Evolutionary conservation across 2,888 invertebrate genomes (phyloP).

Genomic region (Drosophila anomalata): DNA sequence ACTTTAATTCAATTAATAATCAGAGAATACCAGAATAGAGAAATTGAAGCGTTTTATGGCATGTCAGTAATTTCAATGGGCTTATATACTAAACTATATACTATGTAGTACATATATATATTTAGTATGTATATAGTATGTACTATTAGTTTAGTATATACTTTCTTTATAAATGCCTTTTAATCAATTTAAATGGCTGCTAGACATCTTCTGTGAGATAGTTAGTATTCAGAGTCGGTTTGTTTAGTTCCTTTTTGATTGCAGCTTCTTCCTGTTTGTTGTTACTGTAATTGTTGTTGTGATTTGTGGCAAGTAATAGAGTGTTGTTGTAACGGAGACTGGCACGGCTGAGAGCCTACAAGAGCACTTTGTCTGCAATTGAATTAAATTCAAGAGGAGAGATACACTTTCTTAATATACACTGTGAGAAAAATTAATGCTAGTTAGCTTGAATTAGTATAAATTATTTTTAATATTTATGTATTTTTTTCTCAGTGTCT

Average conservation of each 20-base stretch:
- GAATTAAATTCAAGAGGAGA: slow-evolving; percentile 69
- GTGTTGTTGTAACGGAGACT: slow-evolving; percentile 51
- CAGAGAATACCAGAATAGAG: slow-evolving; percentile 29
- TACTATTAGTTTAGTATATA: too few species aligned
- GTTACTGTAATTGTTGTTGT: slow-evolving; percentile 13
- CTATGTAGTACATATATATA: too few species aligned
- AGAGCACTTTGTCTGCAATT: slow-evolving; percentile 63
- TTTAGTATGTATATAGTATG: too few species aligned
- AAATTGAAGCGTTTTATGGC: slow-evolving; percentile 32
- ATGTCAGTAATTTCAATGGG: slow-evolving; percentile 24
- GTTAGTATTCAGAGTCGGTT: slow-evolving; percentile 13
- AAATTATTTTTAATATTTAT: background rate
- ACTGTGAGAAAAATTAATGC: background rate
- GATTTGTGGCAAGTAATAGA: too few species aligned
- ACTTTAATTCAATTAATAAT: slow-evolving; percentile 69
- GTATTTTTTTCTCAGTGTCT: slow-evolving; percentile 18
- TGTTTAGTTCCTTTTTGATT: slow-evolving; percentile 52
- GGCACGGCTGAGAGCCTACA: slow-evolving; percentile 64
- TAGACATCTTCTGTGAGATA: slow-evolving; percentile 41
- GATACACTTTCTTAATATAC: slow-evolving; percentile 25
- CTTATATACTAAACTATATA: too few species aligned
- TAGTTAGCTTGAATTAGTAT: background rate
- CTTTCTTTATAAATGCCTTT: background rate
- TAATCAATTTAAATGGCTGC: slow-evolving; percentile 71
- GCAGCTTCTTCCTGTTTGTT: slow-evolving; percentile 47